Base-by-base conservation (phyloP, 2,888 invertebrate species). In the Platycnemis pennipes region DNA sequence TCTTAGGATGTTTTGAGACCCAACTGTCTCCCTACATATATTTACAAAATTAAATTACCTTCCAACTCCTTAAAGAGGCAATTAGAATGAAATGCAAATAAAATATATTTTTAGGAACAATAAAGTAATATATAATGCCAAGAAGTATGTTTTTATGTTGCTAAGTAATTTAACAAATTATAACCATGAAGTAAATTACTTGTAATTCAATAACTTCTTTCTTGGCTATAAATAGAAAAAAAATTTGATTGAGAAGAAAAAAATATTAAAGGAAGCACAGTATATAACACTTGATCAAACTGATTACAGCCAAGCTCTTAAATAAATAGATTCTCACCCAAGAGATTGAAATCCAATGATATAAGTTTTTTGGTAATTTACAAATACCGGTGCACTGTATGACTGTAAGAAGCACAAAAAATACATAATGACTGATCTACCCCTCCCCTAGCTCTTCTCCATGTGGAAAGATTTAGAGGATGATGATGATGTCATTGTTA, bases 401-500 rank as follows among this genome's bases (percentile, higher is more conserved):
- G 26, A 22, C 63, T 26, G 16, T 26, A 77, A 77, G n/a, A 77
- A 77, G 77, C 77, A 77, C 77, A 37, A 77, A 37, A 77, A 77
- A 37, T 0, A 69, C 31, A 31, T 37, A 37, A 37, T 16, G 91
- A 91, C 63, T n/a, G 63, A 63, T 42, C n/a, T n/a, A n/a, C 77
- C 42, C 91, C 63, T 87, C 26, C 46, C 46, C 45, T 94, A 94
- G 87, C 89, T 95, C 46, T 95, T 94, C 77, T 95, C 95, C 7
- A 95, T 94, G 31, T 94, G 94, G 94, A 97, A 97, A 2, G 97
- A 97, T 49, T 95, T 95, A 19, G 94, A 91, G 31, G 94, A 94
- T 2, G 94, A 94, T 31, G 95, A 94, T 26, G 95, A 94, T 91
- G 97, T 97, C 95, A 97, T 98, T 96, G 97, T 98, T 0, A 98